These are phyloP conservation scores for Arctocebus calabarensis DNA, from an alignment of 2,797 vertebrate genomes.

Conservation along the genomic window DNA sequence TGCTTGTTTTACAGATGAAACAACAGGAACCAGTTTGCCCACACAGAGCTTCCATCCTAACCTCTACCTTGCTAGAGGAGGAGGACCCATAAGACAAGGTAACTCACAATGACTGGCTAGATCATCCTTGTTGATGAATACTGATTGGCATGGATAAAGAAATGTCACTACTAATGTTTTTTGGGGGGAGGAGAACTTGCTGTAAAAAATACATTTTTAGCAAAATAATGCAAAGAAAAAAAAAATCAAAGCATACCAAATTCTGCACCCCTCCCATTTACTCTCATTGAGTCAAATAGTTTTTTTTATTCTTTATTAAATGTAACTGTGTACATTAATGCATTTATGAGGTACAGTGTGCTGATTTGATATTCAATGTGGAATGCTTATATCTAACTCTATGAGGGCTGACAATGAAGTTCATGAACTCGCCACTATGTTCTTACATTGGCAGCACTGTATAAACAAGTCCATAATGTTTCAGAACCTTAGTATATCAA, in stretches of 20 bases:
- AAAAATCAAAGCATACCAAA: neutral
- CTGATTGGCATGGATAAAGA: neutral
- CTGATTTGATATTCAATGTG: too few relatives aligned
- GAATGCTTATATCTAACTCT: too few relatives aligned
- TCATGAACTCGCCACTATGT: too few relatives aligned
- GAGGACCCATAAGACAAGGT: neutral
- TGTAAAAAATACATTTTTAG: neutral
- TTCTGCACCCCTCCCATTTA: too few relatives aligned
- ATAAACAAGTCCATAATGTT: too few relatives aligned
- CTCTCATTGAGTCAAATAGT: neutral
- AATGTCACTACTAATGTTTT: neutral
- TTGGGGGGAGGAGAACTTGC: neutral
- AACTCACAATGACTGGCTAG: neutral
- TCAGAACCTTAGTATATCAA: too few relatives aligned
- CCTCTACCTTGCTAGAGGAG: neutral
- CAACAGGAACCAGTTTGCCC: too few relatives aligned
- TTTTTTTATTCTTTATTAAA: too few relatives aligned
- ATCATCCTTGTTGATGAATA: neutral
- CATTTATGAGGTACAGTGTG: too few relatives aligned
- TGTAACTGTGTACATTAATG: too few relatives aligned
- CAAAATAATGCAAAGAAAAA: neutral
- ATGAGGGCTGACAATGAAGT: too few relatives aligned
- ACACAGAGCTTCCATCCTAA: neutral
- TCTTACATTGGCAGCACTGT: too few relatives aligned
- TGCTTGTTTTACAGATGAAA: neutral